These are phyloP conservation scores for Cottus gobio DNA, from an alignment of 2,113 vertebrate species.

Conservation along the genomic window DNA sequence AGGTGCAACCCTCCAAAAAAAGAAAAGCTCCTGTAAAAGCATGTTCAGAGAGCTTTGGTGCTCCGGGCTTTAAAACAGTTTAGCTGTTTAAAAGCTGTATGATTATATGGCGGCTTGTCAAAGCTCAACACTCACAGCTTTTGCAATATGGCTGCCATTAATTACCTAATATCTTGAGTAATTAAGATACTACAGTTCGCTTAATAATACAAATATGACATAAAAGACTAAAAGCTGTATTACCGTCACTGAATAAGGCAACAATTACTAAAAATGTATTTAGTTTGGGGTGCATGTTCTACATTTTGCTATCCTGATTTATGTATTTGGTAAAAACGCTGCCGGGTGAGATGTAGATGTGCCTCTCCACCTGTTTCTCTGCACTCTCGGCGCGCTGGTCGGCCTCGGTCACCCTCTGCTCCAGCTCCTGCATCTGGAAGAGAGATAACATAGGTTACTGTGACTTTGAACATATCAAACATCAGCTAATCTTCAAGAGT, in stretches of 20 bases:
- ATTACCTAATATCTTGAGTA: too few species aligned
- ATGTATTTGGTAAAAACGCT: background rate
- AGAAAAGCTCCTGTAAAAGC: background rate
- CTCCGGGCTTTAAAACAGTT: background rate
- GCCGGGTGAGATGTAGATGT: background rate
- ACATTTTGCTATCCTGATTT: background rate
- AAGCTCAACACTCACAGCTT: too few species aligned
- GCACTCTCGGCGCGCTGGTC: slow-evolving; percentile 92
- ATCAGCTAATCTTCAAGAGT: slow-evolving; percentile 6
- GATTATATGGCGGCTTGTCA: background rate
- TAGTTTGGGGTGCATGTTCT: background rate
- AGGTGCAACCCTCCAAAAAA: too few species aligned
- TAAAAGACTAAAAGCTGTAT: too few species aligned
- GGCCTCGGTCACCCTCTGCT: slow-evolving; percentile 91
- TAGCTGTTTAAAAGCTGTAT: background rate
- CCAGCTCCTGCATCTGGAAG: slow-evolving; percentile 93
- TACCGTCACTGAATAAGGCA: too few species aligned
- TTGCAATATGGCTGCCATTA: too few species aligned
- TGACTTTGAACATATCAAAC: background rate
- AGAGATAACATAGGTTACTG: slow-evolving; percentile 26
- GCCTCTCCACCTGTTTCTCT: slow-evolving; percentile 89
- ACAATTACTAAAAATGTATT: background rate
- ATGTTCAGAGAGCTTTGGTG: background rate
- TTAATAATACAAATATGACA: too few species aligned
- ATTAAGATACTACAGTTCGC: too few species aligned